Evolutionary conservation across 2,797 vertebrate species (phyloP).

Genomic region (Pipistrellus nathusii): DNA sequence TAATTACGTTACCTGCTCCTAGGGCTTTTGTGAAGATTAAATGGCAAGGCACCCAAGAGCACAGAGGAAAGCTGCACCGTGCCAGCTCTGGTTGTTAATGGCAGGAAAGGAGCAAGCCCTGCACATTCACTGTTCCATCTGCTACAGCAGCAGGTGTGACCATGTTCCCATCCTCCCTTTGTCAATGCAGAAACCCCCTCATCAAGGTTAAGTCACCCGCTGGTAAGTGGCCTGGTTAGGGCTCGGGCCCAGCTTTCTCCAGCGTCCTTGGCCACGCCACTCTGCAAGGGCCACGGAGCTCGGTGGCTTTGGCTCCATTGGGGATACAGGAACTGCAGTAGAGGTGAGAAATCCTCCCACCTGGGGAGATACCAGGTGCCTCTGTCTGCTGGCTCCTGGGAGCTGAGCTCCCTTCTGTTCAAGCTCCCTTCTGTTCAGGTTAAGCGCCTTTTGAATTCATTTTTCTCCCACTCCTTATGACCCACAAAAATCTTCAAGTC

Average conservation of each 20-base stretch:
- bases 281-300: neutral
- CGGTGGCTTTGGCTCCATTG: neutral
- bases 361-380: neutral
- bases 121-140: neutral
- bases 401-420: neutral
- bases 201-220: conserved; percentile 33
- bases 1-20: neutral
- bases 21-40: neutral
- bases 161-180: neutral
- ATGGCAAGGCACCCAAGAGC: neutral
- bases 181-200: neutral
- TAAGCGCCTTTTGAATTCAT: neutral
- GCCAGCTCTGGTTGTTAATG: neutral
- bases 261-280: neutral
- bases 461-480: neutral
- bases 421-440: neutral
- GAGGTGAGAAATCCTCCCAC: neutral
- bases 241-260: neutral
- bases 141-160: accelerated
- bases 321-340: conserved; percentile 3
- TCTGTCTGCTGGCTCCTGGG: neutral
- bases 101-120: neutral
- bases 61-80: neutral
- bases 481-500: neutral
- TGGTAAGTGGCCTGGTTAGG: conserved; percentile 56